These are phyloP conservation scores for Gopherus evgoodei DNA, from an alignment of 2,113 vertebrate genomes.

Conservation along the genomic window DNA sequence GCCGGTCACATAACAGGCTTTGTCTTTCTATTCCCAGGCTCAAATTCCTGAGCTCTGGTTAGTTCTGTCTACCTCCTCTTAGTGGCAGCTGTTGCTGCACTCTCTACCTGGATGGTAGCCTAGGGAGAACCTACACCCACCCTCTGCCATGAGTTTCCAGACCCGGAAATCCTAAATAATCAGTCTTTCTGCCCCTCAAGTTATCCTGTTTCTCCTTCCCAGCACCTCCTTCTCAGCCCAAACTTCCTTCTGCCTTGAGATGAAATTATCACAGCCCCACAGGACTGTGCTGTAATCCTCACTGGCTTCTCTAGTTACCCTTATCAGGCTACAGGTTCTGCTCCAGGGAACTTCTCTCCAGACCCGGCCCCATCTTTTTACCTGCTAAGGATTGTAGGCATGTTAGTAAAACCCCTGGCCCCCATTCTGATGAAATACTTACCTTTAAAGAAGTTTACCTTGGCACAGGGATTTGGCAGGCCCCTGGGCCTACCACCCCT, in stretches of 20 bases:
- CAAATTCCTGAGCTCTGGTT: neutral
- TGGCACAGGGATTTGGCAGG: neutral
- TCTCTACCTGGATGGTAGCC: conserved; percentile 2
- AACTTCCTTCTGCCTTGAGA: conserved; percentile 4
- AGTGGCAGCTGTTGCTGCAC: neutral
- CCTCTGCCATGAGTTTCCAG: neutral
- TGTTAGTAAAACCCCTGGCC: neutral
- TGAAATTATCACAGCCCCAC: neutral
- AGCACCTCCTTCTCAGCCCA: neutral
- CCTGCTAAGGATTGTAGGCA: neutral
- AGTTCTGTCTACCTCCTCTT: neutral
- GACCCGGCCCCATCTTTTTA: neutral
- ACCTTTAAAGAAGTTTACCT: neutral
- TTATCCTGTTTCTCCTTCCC: conserved; percentile 8
- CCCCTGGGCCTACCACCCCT: neutral
- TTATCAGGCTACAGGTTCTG: neutral
- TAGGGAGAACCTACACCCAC: neutral
- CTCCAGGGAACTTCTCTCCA: neutral
- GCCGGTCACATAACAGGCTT: neutral
- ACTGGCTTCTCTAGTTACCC: neutral
- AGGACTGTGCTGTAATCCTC: neutral
- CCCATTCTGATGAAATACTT: neutral
- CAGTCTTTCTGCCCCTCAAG: neutral
- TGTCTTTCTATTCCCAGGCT: neutral
- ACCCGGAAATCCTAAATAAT: neutral